Conservation (phyloP, 2,888 invertebrate species). For the Hipparchia sbordonii region DNA sequence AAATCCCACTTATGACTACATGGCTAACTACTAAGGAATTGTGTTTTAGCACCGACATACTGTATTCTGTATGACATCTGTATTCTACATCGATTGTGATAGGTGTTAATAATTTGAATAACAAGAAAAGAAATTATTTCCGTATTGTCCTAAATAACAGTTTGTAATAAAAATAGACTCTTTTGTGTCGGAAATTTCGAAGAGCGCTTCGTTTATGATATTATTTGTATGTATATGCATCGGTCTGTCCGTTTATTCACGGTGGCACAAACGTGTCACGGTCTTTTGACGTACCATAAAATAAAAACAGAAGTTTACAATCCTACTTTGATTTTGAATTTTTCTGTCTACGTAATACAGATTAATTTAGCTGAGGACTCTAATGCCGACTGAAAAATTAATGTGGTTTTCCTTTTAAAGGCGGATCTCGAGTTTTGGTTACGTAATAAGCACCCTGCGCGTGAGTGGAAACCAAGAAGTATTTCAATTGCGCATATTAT, state of each 20-base stretch:
- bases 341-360: conserved; percentile 34
- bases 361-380: conserved; percentile 36
- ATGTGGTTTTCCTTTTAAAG: conserved; percentile 47
- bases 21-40: too few relatives aligned
- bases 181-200: conserved; percentile 43
- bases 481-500: conserved; percentile 59
- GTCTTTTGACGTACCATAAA: conserved; percentile 50
- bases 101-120: conserved; percentile 12
- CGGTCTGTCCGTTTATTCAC: conserved; percentile 71
- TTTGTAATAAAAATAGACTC: conserved; percentile 39
- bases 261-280: conserved; percentile 73
- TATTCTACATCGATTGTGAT: too few relatives aligned
- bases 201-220: conserved; percentile 33
- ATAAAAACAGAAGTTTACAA: conserved; percentile 10
- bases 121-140: conserved; percentile 33
- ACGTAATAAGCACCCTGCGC: conserved; percentile 66
- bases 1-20: too few relatives aligned
- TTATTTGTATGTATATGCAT: conserved; percentile 60
- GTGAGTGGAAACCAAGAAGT: conserved; percentile 66
- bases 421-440: conserved; percentile 65
- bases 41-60: too few relatives aligned
- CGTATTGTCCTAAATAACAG: conserved; percentile 36
- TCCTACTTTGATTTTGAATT: neutral
- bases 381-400: conserved; percentile 24
- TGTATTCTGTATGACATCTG: too few relatives aligned